Percentiles rank a stretch among this genome's conserved stretches.
Conservation (phyloP, 2,797 vertebrate species). For the Danio tinwini region DNA sequence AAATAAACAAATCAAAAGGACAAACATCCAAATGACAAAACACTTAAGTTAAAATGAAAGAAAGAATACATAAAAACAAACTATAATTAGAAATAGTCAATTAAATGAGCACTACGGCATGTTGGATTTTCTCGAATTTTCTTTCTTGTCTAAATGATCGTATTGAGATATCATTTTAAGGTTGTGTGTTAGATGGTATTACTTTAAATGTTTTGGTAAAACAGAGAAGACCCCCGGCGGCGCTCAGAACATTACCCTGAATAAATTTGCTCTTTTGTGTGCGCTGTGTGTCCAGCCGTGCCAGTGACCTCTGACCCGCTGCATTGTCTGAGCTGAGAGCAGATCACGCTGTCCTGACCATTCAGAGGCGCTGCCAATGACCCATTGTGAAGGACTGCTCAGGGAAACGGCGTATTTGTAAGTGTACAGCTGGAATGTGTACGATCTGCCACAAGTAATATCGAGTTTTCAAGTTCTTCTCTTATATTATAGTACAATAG, state of each 20-base stretch:
- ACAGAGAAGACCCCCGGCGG: constrained; percentile 67
- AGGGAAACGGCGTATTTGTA: constrained; percentile 47
- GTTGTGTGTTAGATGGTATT: constrained; percentile 4
- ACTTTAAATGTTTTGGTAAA: constrained; percentile 41
- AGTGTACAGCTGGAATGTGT: constrained; percentile 37
- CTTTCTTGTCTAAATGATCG: not conserved
- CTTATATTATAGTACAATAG: no score
- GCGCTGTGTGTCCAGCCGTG: constrained; percentile 70
- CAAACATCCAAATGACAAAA: not conserved
- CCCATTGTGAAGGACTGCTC: constrained; percentile 64
- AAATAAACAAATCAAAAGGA: no score
- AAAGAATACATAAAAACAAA: not conserved
- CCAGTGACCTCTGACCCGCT: constrained; percentile 73
- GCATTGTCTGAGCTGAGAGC: constrained; percentile 68
- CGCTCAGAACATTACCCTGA: constrained; percentile 63
- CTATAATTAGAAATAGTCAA: no score
- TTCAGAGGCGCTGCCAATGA: constrained; percentile 70
- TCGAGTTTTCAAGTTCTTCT: no score
- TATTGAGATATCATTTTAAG: not conserved
- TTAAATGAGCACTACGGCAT: no score
- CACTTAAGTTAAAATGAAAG: not conserved
- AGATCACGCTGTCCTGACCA: constrained; percentile 67
- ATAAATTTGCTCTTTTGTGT: constrained; percentile 69
- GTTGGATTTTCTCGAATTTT: no score
- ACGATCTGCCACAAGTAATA: no score